Conservation (phyloP, 2,888 invertebrate species). For the Sphecodes monilicornis region DNA sequence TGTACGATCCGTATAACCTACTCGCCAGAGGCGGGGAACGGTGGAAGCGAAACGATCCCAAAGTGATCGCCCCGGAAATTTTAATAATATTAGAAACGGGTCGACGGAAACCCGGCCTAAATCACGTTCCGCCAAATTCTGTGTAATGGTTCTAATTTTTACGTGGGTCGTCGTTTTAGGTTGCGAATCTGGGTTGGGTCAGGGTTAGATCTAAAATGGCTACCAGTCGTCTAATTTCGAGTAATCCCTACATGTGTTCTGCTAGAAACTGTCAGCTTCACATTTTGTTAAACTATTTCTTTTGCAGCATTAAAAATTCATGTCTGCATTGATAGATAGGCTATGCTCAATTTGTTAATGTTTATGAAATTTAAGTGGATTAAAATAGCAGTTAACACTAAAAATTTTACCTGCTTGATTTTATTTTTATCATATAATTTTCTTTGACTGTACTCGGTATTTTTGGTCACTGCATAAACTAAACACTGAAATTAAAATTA, state of each 20-base stretch:
- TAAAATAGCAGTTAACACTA: too few species aligned
- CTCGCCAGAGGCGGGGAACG: neutral
- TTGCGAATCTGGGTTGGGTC: neutral
- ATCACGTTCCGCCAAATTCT: neutral
- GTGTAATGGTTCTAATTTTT: neutral
- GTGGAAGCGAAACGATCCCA: neutral
- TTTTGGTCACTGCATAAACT: too few species aligned
- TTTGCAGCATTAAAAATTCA: too few species aligned
- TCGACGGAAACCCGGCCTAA: neutral
- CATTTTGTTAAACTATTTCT: too few species aligned
- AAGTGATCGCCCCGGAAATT: neutral
- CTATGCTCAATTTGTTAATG: too few species aligned
- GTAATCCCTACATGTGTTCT: neutral
- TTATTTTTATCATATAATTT: too few species aligned
- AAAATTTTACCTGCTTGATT: too few species aligned
- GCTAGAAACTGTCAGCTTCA: neutral
- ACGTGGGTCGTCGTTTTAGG: neutral
- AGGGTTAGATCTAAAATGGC: neutral
- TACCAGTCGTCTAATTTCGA: neutral
- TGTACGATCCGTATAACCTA: constrained; percentile 8
- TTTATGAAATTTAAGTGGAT: too few species aligned
- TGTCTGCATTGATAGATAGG: too few species aligned
- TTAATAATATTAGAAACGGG: neutral
- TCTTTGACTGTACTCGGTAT: too few species aligned
- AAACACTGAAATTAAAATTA: too few species aligned